Percentiles rank a stretch among this genome's conserved stretches.
Conservation (phyloP, 1,140 invertebrate genomes). For the Bombus confusus region DNA sequence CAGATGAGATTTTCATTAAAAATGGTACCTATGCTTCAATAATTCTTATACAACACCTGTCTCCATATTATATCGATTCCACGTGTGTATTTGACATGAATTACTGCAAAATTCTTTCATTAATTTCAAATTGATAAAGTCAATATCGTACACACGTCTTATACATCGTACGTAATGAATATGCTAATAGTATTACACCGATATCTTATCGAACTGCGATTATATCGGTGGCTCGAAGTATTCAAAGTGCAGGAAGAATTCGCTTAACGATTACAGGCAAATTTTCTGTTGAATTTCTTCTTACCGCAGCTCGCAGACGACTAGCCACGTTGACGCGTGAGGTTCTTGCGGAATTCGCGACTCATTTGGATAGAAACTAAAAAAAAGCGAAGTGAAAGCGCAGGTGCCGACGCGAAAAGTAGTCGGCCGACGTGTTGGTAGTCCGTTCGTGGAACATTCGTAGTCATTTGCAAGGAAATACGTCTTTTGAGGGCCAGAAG, state of each 20-base stretch:
- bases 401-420: constrained; percentile 31
- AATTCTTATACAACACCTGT: no score
- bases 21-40: no score
- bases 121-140: no score
- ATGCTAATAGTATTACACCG: neutral
- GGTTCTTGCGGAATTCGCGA: constrained; percentile 40
- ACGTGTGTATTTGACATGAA: no score
- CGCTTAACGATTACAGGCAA: neutral
- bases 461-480: neutral
- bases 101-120: no score
- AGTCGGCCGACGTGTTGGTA: neutral
- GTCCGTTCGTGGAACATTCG: neutral
- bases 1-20: no score
- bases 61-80: no score
- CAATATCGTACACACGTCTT: neutral
- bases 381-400: constrained; percentile 41
- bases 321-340: neutral
- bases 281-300: constrained; percentile 4
- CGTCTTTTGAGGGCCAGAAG: neutral
- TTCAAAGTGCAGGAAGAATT: neutral
- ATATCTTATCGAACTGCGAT: neutral
- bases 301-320: constrained; percentile 8
- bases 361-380: constrained; percentile 44
- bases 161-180: neutral
- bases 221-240: no score